phyloP scores from a whole-genome alignment of 2,888 invertebrate species.

The Tenthredo livida region DNA sequence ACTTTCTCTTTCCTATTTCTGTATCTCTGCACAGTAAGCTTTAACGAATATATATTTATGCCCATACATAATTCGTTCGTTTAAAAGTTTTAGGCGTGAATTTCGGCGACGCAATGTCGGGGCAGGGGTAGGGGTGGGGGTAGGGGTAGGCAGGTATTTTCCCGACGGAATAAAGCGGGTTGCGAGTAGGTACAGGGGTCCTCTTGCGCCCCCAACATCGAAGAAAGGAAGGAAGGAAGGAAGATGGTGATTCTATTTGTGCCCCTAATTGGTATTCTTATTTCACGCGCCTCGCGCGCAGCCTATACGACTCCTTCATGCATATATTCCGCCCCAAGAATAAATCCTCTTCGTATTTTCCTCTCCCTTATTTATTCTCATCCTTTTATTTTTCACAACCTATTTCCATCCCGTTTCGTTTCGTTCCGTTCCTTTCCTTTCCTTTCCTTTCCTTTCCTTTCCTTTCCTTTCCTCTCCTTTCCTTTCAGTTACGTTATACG shows the following conservation, averaged over 20 bases:
- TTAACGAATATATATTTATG: conserved; percentile 11
- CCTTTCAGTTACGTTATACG: conserved; percentile 26
- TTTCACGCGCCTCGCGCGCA: conserved; percentile 55
- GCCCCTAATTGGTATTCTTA: conserved; percentile 65
- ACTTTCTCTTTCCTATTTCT: not conserved
- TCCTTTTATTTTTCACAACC: not conserved
- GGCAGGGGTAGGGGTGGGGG: not conserved
- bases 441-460: too few species aligned
- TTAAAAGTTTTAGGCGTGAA: conserved; percentile 39
- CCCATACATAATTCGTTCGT: conserved; percentile 39
- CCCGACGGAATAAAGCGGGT: conserved; percentile 4
- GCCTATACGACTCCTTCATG: conserved; percentile 58
- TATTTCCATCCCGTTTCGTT: conserved; percentile 8
- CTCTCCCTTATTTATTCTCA: conserved; percentile 22
- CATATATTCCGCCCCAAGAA: conserved; percentile 60
- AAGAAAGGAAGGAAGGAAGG: conserved; percentile 22
- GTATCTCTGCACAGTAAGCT: not conserved
- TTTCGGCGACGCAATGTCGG: not conserved
- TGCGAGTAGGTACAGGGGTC: not conserved
- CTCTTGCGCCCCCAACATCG: not conserved
- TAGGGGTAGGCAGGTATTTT: not conserved
- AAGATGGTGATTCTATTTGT: conserved; percentile 59
- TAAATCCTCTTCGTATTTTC: conserved; percentile 31
- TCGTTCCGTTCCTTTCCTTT: too few species aligned
- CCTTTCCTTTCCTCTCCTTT: too few species aligned